phyloP scores from a whole-genome alignment of 2,113 vertebrate genomes.

The Oriolus oriolus region DNA sequence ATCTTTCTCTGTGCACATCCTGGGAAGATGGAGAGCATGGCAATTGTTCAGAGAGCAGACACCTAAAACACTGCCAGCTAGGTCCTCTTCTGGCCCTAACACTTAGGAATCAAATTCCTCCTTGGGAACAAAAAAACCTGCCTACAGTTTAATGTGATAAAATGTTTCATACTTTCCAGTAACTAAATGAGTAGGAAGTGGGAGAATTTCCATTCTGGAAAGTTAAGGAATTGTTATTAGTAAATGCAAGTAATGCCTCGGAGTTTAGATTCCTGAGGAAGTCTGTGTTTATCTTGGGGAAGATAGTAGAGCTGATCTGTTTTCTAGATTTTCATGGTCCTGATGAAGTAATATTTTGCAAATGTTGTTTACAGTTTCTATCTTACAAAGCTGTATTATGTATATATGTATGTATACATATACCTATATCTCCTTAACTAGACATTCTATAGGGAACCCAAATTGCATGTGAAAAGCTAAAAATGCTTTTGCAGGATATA shows the following conservation, averaged over 20 bases:
- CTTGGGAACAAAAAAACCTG: background rate
- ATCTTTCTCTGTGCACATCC: background rate
- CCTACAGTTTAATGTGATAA: background rate
- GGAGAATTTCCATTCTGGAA: conserved; percentile 28
- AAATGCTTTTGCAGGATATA: background rate
- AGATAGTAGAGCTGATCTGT: background rate
- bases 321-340: conserved; percentile 2
- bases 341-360: conserved; percentile 31
- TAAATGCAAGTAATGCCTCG: background rate
- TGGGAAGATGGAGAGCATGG: background rate
- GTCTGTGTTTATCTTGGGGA: conserved; percentile 25
- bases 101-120: background rate
- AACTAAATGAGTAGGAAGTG: background rate
- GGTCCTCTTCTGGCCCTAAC: background rate
- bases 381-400: background rate
- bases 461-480: background rate
- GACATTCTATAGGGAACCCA: background rate
- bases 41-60: background rate
- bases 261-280: conserved; percentile 27
- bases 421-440: background rate
- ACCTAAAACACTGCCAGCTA: background rate
- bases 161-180: conserved; percentile 2
- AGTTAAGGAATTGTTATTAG: conserved; percentile 11
- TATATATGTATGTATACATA: background rate
- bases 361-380: conserved; percentile 37